Evolutionary conservation across 2,888 invertebrate genomes (phyloP), one percentile per base, ranked within the genome.

Genomic region (Camptogramma bilineatum): DNA sequence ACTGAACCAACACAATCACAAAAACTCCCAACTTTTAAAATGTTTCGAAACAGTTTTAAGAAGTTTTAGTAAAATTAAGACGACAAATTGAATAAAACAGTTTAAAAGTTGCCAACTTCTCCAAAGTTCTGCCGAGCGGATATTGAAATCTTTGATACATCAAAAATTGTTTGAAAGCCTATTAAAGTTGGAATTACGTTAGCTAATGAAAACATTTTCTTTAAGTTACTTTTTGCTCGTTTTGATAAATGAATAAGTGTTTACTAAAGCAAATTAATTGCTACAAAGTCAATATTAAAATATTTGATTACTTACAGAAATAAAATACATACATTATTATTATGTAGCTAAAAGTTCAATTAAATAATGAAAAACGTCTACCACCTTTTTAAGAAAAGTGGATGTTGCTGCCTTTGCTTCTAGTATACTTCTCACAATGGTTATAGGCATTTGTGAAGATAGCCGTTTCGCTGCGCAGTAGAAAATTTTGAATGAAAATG

Each of bases 121-220:
- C 21, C 24, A 39, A 59, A 67, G 62, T 67, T 51, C 28, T 63
- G 69, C 70, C 68, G 57, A 55, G 42, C 70, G 73, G 71, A 72
- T 73, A 72, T 73, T 73, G 71, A 68, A 44, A 68, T 64, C 57
- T 64, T 64, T 61, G 47, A 66, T 58, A 68, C 58, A 66, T 58
- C 62, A 58, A 66, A 66, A 66, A 58, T 66, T 62, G 62, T 66
- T 66, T 58, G 58, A 66, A 62, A 66, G 62, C 47, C 39, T 62
- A 58, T 66, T 65, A 54, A 66, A 66, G 58, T 62, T 66, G 5
- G 28, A 57, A 24, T 68, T 64, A 50, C 21, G 24, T 58, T n/a
- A 31, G 28, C 28, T 42, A 60, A 51, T 44, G 50, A 55, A 50
- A 61, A 57, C 17, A 34, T 53, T 24, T 50, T 50, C 44, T 21